Evolutionary conservation across 2,888 invertebrate species (phyloP).

Genomic region (Conistra vaccinii): DNA sequence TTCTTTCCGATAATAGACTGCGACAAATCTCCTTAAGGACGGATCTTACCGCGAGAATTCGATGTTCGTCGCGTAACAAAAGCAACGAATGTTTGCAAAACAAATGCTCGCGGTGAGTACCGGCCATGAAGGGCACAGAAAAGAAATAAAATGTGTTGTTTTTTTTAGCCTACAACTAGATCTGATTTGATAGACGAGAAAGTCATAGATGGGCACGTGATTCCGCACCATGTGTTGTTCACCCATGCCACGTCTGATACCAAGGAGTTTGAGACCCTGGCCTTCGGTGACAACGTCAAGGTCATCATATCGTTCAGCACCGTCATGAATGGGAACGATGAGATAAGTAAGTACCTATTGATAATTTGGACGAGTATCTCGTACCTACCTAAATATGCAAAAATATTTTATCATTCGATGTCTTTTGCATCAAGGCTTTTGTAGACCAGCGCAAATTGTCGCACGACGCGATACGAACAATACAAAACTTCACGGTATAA

Average conservation of each 20-base stretch:
- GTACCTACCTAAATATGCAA: neutral
- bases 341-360: constrained; percentile 90
- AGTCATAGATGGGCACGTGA: constrained; percentile 97
- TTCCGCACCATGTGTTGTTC: constrained; percentile 96
- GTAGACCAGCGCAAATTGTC: too few species aligned
- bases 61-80: too few species aligned
- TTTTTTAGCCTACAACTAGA: constrained; percentile 91
- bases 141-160: constrained; percentile 19
- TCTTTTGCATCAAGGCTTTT: too few species aligned
- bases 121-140: neutral
- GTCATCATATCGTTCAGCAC: constrained; percentile 95
- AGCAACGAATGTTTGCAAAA: neutral
- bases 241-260: constrained; percentile 95
- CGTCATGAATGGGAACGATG: constrained; percentile 92
- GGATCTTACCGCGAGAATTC: neutral
- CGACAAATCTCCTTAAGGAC: neutral
- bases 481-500: too few species aligned
- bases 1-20: constrained; percentile 39
- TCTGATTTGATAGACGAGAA: constrained; percentile 95
- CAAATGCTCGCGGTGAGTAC: neutral
- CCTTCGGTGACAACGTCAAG: constrained; percentile 95
- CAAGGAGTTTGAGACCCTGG: constrained; percentile 94
- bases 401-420: neutral
- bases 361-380: neutral
- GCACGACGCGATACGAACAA: too few species aligned